These are phyloP conservation scores for Aurelia aurita complex sp. Pacific DNA, from an alignment of 30 jellyfish, hydroid and myxozoan species.

Conservation along the genomic window DNA sequence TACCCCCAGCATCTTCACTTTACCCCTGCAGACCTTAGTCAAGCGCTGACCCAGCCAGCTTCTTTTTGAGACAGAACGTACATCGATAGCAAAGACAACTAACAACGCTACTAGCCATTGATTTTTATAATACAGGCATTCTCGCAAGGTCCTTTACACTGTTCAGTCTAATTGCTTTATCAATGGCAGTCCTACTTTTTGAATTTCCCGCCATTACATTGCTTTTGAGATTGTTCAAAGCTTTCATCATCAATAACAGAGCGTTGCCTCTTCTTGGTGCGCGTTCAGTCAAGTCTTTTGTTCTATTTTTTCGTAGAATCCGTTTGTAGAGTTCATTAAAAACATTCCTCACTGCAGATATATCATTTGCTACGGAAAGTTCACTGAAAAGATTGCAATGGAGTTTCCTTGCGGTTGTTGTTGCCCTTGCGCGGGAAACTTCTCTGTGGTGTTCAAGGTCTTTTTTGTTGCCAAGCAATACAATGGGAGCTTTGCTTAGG, in stretches of 20 bases:
- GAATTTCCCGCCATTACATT: conserved; percentile 19
- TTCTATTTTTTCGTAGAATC: conserved; percentile 30
- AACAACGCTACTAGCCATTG: no score
- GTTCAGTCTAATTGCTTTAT: conserved; percentile 30
- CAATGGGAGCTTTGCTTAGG: conserved; percentile 53
- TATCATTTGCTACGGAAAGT: conserved; percentile 82
- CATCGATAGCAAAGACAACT: no score
- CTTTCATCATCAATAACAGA: conserved; percentile 40
- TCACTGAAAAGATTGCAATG: conserved; percentile 66
- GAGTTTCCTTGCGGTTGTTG: conserved; percentile 55
- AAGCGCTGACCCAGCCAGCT: no score
- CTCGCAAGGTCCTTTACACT: conserved; percentile 37
- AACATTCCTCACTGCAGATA: conserved; percentile 62
- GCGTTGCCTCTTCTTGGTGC: conserved; percentile 51
- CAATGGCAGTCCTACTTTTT: conserved; percentile 21
- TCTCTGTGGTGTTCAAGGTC: conserved; percentile 63
- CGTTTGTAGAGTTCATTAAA: conserved; percentile 61
- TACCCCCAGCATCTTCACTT: no score
- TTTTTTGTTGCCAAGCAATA: conserved; percentile 60
- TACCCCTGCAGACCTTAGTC: no score
- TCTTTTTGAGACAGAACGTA: no score
- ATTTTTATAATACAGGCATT: conserved; percentile 38
- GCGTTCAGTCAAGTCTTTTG: conserved; percentile 26
- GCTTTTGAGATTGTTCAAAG: conserved; percentile 42
- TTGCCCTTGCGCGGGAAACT: conserved; percentile 63